A percentile compares a stretch with the other conserved stretches of the same genome.
phyloP scores from a whole-genome alignment of 2,888 invertebrate genomes.

The Lasioglossum oenotherae region DNA sequence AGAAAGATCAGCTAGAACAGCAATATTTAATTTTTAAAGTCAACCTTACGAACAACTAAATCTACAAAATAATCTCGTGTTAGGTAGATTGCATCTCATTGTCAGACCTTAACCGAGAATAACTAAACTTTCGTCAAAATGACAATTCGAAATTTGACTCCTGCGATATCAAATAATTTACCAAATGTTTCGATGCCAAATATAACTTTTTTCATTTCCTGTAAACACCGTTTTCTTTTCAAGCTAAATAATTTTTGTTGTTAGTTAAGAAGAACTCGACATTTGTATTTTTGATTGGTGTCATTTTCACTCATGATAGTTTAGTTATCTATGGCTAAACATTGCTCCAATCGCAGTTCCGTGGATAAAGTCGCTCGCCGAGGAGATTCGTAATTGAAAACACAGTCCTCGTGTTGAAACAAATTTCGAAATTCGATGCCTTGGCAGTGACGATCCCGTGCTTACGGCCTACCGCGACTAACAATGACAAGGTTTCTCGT shows the following conservation, averaged over 20 bases:
- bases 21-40: neutral
- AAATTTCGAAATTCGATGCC: constrained; percentile 63
- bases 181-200: neutral
- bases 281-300: neutral
- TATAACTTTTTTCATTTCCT: neutral
- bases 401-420: constrained; percentile 32
- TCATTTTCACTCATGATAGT: neutral
- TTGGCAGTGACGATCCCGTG: constrained; percentile 73
- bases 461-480: constrained; percentile 57
- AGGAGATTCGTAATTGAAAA: constrained; percentile 14
- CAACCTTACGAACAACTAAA: neutral
- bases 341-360: neutral
- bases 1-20: neutral
- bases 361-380: neutral
- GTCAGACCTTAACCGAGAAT: neutral
- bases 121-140: neutral
- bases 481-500: constrained; percentile 50
- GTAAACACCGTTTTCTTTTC: neutral
- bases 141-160: neutral
- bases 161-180: neutral
- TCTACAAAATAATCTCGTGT: neutral
- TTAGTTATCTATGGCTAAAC: neutral
- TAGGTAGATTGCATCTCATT: neutral
- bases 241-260: neutral
- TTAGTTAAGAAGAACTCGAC: neutral